Percentiles rank a stretch among this genome's conserved stretches.
Evolutionary conservation across 2,113 vertebrate genomes (phyloP).

Genomic region (Cavia porcellus): DNA sequence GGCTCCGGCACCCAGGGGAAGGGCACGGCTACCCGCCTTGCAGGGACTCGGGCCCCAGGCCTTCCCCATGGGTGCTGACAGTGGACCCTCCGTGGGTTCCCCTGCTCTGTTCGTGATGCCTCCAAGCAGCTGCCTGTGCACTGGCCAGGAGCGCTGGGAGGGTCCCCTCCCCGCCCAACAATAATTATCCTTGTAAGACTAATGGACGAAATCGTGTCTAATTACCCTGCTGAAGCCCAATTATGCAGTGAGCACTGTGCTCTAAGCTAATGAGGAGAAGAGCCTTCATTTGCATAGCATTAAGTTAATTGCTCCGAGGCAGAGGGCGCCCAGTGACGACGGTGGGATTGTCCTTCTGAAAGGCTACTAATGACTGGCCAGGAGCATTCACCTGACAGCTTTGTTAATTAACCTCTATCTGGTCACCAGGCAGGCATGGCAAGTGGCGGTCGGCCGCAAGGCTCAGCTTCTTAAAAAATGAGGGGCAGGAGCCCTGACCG

Average conservation of each 20-base stretch:
- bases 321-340: slow-evolving; percentile 88
- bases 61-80: neutral
- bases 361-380: slow-evolving; percentile 93
- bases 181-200: slow-evolving; percentile 94
- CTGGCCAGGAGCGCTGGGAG: slow-evolving; percentile 84
- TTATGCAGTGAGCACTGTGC: slow-evolving; percentile 96
- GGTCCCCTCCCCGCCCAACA: slow-evolving; percentile 86
- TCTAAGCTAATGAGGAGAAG: slow-evolving; percentile 94
- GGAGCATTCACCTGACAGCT: slow-evolving; percentile 95
- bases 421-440: slow-evolving; percentile 91
- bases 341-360: slow-evolving; percentile 94
- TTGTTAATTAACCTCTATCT: slow-evolving; percentile 97
- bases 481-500: slow-evolving; percentile 53
- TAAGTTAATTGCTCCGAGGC: slow-evolving; percentile 96
- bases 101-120: neutral
- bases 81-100: neutral
- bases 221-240: slow-evolving; percentile 96
- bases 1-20: fast-evolving
- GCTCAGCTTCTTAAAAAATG: neutral
- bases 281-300: slow-evolving; percentile 98
- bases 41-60: fast-evolving
- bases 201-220: slow-evolving; percentile 93
- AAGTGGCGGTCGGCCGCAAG: slow-evolving; percentile 76
- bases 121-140: slow-evolving; percentile 83
- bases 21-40: no score